Percentiles rank a stretch among this genome's conserved stretches.
Evolutionary conservation across 2,113 vertebrate species (phyloP).

Genomic region (Tringa solitaria): DNA sequence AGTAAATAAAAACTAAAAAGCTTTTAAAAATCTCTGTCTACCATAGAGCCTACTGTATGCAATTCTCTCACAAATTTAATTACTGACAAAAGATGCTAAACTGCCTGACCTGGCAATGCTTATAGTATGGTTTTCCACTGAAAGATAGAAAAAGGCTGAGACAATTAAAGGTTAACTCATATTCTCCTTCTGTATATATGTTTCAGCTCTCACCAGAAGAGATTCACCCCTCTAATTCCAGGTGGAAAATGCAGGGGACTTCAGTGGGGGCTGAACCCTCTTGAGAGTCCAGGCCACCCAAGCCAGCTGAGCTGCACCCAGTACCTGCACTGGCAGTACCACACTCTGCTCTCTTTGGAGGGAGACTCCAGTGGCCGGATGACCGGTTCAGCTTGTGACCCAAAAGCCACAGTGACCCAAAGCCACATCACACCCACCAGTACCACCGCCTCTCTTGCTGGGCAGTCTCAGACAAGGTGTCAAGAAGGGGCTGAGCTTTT

Average conservation of each 20-base stretch:
- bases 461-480: background rate
- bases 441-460: background rate
- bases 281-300: background rate
- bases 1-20: background rate
- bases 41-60: background rate
- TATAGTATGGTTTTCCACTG: background rate
- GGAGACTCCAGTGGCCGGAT: background rate
- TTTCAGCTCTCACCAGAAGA: background rate
- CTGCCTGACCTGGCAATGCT: background rate
- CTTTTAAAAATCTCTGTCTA: background rate
- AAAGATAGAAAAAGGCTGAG: background rate
- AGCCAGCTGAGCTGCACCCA: background rate
- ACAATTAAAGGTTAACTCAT: background rate
- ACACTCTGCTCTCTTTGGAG: background rate
- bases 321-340: background rate
- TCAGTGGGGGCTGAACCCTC: background rate
- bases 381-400: background rate
- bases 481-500: background rate
- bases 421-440: background rate
- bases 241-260: background rate
- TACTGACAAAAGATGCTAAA: background rate
- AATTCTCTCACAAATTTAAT: background rate
- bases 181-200: background rate
- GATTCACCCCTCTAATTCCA: background rate
- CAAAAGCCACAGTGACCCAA: background rate